Base-by-base conservation (phyloP, 37 sponge, comb jelly and placozoan species). In the Agelas oroides region DNA sequence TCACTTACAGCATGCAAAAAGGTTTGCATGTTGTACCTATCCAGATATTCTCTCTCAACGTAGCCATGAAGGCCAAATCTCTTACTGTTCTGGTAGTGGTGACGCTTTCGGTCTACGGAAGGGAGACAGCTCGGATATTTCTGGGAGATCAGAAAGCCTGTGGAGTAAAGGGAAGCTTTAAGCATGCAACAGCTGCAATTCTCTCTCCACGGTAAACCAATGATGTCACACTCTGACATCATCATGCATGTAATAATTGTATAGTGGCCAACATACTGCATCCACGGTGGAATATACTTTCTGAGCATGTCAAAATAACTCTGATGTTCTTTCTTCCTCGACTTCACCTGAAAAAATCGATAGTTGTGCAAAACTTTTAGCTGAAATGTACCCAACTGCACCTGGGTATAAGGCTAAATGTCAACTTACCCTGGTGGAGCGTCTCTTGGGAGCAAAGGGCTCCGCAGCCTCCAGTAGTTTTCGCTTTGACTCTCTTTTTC, bases 341-440 rank as follows among this genome's bases (percentile, higher is more conserved):
- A 27, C 58, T 59, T 84, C 54, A 75, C 65, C 75, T 74, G n/a
- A 25, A 41, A 38, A 41, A 73, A 46, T 12, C 46, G 8, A 12
- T 8, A 46, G 46, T 46, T 3, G 46, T 46, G 46, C 8, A 12
- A 8, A 46, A 12, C 46, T n/a, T n/a, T n/a, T n/a, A n/a, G n/a
- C n/a, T n/a, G n/a, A n/a, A n/a, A n/a, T n/a, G n/a, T n/a, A n/a
- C n/a, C n/a, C n/a, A n/a, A n/a, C n/a, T n/a, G n/a, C n/a, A n/a
- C n/a, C n/a, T n/a, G n/a, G n/a, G n/a, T n/a, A n/a, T n/a, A n/a
- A n/a, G n/a, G n/a, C n/a, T 46, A 46, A 46, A 46, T 8, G 8
- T 46, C n/a, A n/a, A 46, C 46, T 71, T 70, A 91, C 91, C 31
- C 91, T 24, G 53, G 65, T 60, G 18, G 91, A 91, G 18, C 91